Base-by-base conservation (phyloP, 53 echinoderm and acorn worm species). In the Mesocentrotus franciscanus region DNA sequence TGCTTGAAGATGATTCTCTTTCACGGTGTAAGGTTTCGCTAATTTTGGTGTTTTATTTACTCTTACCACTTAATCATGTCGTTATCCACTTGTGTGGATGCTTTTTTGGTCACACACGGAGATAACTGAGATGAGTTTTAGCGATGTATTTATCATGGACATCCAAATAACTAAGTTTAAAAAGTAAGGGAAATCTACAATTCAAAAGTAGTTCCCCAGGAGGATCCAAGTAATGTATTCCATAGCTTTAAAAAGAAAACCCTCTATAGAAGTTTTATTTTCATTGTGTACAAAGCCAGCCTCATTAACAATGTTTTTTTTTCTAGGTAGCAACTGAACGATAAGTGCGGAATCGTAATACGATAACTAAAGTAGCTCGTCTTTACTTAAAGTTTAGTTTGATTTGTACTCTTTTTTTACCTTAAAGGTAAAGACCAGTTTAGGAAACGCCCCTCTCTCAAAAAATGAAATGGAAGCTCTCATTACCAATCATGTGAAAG, bases 31-130 rank as follows among this genome's bases (percentile, higher is more conserved):
- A 33, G 76, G 76, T 76, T 76, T 76, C 76, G 9, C 30, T 33
- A 12, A 76, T 76, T 76, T 76, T 32, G 30, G 33, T 76, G n/a
- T 76, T 76, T 76, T 14, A 76, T 64, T 64, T 64, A 64, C 64
- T 20, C 64, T 18, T 18, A 13, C 76, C 68, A 68, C 26, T 24
- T 32, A 76, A 76, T 30, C 76, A 30, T 33, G 76, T 76, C 76
- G 76, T 76, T 76, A 33, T 76, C 76, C 76, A 76, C 76, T 76
- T 76, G 33, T 76, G 30, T 33, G 76, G 76, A 76, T 76, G 76
- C 76, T 75, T 75, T 24, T 76, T 32, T 76, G 76, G 76, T 76
- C 76, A 76, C 76, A 76, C 76, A 33, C 33, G 33, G 33, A 76
- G 76, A 76, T 76, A 76, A 33, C 30, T 76, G 76, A 32, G 30